These are phyloP conservation scores for Tetragonula carbonaria DNA, from an alignment of 2,888 invertebrate species.

Conservation along the genomic window DNA sequence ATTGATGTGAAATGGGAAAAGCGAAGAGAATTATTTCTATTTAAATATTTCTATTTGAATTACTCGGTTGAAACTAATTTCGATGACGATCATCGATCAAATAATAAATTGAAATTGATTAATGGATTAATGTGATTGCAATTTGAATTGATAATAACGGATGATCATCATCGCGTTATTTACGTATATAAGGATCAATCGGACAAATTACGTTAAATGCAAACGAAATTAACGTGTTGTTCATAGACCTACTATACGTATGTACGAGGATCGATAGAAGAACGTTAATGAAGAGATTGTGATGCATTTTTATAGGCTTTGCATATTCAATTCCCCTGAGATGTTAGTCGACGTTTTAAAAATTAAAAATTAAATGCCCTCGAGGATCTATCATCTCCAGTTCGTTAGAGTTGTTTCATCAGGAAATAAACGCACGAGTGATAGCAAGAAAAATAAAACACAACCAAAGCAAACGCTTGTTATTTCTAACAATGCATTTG, in stretches of 20 bases:
- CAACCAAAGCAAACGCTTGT: constrained; percentile 10
- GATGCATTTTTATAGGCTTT: constrained; percentile 37
- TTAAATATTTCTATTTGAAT: not conserved
- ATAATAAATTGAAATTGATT: not conserved
- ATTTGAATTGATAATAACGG: constrained; percentile 5
- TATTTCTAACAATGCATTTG: constrained; percentile 13
- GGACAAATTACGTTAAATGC: not conserved
- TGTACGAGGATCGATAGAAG: not conserved
- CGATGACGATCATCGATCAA: too few species aligned
- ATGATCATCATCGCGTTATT: too few species aligned
- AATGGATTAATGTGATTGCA: not conserved
- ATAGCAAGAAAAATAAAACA: constrained; percentile 11
- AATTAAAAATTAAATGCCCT: constrained; percentile 51
- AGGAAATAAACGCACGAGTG: constrained; percentile 31
- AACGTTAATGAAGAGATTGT: constrained; percentile 5
- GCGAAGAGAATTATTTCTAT: not conserved
- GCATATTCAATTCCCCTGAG: constrained; percentile 35
- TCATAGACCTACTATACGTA: not conserved
- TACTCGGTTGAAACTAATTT: not conserved
- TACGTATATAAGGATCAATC: not conserved
- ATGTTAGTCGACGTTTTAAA: constrained; percentile 38
- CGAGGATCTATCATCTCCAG: constrained; percentile 20
- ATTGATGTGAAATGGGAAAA: too few species aligned
- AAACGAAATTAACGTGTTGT: not conserved
- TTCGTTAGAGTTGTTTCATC: constrained; percentile 47